Evolutionary conservation across 2,888 invertebrate genomes (phyloP).

Genomic region (Drosophila dives): DNA sequence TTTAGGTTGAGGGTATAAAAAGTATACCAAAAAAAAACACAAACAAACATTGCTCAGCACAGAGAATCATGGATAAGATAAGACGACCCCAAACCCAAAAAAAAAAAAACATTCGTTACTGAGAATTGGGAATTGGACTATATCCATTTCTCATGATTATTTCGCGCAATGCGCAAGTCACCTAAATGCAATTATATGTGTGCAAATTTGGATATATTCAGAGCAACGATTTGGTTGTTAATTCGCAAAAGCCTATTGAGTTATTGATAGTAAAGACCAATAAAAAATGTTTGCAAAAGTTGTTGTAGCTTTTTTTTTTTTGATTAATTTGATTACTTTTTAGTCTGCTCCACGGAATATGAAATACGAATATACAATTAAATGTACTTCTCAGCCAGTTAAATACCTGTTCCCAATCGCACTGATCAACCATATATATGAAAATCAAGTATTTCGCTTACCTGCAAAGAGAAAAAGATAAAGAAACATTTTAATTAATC

Average conservation of each 20-base stretch:
- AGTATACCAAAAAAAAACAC: not conserved
- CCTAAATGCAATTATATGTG: slow-evolving; percentile 15
- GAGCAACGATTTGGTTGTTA: not conserved
- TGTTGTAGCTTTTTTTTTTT: not conserved
- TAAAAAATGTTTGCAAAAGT: not conserved
- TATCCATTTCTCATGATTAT: slow-evolving; percentile 20
- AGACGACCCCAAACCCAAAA: slow-evolving; percentile 53
- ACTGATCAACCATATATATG: not conserved
- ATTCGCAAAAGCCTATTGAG: not conserved
- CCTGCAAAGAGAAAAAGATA: slow-evolving; percentile 62
- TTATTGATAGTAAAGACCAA: not conserved
- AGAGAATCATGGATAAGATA: slow-evolving; percentile 53
- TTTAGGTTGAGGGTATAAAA: not conserved
- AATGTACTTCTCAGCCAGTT: not conserved
- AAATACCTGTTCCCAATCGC: slow-evolving; percentile 5
- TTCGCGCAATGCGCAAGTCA: slow-evolving; percentile 17
- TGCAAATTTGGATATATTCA: not conserved
- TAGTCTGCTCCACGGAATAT: not conserved
- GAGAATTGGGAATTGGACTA: not conserved
- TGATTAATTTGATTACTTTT: not conserved
- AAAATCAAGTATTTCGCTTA: slow-evolving; percentile 59
- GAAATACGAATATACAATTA: not conserved
- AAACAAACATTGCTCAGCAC: not conserved
- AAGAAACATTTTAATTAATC: slow-evolving; percentile 67
- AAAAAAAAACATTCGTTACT: slow-evolving; percentile 6